phyloP scores from a whole-genome alignment of 2,113 vertebrate genomes.

The Pipa parva region DNA sequence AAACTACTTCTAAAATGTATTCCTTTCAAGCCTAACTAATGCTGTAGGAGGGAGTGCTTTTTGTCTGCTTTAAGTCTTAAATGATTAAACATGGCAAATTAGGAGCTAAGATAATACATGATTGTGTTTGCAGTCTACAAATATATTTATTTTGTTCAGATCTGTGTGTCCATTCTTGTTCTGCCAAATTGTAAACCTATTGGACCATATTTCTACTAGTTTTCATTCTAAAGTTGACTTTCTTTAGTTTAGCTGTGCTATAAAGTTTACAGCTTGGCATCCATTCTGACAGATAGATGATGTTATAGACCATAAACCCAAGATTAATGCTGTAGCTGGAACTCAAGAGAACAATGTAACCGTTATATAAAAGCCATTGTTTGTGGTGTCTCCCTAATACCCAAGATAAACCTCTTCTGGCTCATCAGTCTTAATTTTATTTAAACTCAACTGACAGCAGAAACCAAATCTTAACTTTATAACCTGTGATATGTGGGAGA shows the following conservation, averaged over 20 bases:
- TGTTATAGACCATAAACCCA: conserved; percentile 10
- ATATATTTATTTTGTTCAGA: not conserved
- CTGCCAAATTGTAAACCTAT: conserved; percentile 18
- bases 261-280: conserved; percentile 13
- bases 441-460: too few relatives aligned
- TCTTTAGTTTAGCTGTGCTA: conserved; percentile 23
- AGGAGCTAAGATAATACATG: not conserved
- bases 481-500: too few relatives aligned
- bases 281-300: not conserved
- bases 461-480: too few relatives aligned
- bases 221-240: conserved; percentile 19
- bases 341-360: not conserved
- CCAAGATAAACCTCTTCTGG: not conserved
- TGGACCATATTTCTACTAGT: conserved; percentile 19
- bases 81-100: not conserved
- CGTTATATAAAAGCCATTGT: not conserved
- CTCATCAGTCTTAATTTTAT: too few relatives aligned
- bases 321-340: conserved; percentile 9
- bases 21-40: too few relatives aligned
- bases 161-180: not conserved
- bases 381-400: not conserved
- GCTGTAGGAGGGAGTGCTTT: too few relatives aligned
- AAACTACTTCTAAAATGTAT: too few relatives aligned
- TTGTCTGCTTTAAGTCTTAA: too few relatives aligned
- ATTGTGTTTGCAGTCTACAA: not conserved